A percentile compares a stretch with the other conserved stretches of the same genome.
phyloP scores from a whole-genome alignment of 35 echinoderm and acorn worm species.

The Ophioderma brevispina region DNA sequence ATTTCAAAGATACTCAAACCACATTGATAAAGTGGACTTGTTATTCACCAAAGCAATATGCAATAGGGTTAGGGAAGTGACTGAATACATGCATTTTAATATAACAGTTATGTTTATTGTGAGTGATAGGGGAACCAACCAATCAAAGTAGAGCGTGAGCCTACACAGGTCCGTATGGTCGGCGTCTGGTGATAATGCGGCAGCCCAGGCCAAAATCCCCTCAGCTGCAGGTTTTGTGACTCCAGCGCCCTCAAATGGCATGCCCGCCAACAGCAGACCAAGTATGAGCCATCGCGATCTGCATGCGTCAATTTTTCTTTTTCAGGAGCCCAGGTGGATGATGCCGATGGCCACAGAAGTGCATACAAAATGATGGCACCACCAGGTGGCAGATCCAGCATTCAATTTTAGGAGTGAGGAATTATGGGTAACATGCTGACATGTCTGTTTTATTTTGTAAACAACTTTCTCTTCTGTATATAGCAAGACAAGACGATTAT shows the following conservation, averaged over 20 bases:
- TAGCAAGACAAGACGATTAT: too few relatives aligned
- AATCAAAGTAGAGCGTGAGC: conserved; percentile 68
- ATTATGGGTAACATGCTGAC: too few relatives aligned
- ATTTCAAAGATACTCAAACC: too few relatives aligned
- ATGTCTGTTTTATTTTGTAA: too few relatives aligned
- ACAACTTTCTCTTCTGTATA: too few relatives aligned
- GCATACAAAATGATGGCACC: conserved; percentile 59
- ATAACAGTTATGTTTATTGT: too few relatives aligned
- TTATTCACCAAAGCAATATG: too few relatives aligned
- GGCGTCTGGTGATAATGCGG: not conserved
- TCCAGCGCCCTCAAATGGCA: not conserved
- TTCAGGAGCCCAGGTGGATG: conserved; percentile 81
- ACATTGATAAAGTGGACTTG: too few relatives aligned
- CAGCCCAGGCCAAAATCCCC: too few relatives aligned
- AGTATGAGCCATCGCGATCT: conserved; percentile 70
- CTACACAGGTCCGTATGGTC: conserved; percentile 69
- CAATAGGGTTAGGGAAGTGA: too few relatives aligned
- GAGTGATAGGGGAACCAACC: conserved; percentile 54
- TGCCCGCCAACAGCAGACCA: not conserved
- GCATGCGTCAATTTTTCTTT: conserved; percentile 89
- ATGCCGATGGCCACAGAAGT: conserved; percentile 41
- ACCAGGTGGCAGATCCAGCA: conserved; percentile 75
- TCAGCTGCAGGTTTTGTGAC: not conserved
- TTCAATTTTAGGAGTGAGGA: not conserved
- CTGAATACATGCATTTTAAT: too few relatives aligned